Percentiles rank a stretch among this genome's conserved stretches.
Conservation (phyloP, 2,888 invertebrate species). For the Drosophila cracens region DNA sequence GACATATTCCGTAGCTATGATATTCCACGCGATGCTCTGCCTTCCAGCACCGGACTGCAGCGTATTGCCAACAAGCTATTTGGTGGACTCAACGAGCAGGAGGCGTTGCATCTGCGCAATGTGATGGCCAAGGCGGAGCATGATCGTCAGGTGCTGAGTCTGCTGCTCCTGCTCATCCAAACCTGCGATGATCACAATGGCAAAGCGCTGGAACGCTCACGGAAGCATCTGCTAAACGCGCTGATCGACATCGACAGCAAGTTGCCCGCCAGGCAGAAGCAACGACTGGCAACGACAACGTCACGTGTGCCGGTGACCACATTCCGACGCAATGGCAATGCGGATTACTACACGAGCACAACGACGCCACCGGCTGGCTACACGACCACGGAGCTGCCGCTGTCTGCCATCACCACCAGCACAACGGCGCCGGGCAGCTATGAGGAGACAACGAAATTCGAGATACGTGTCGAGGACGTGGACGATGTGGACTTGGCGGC, state of each 20-base stretch:
- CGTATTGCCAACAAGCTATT: conserved; percentile 91
- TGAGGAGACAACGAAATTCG: conserved; percentile 84
- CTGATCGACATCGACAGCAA: conserved; percentile 88
- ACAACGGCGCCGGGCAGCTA: conserved; percentile 62
- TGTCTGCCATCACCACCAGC: conserved; percentile 47
- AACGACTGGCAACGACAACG: conserved; percentile 55
- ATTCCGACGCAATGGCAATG: conserved; percentile 66
- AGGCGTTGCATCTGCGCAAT: conserved; percentile 90
- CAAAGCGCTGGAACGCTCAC: conserved; percentile 89
- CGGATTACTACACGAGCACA: conserved; percentile 78
- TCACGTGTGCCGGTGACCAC: conserved; percentile 74
- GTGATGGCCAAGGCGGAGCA: conserved; percentile 93
- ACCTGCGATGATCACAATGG: conserved; percentile 91
- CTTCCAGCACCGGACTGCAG: conserved; percentile 88
- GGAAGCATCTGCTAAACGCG: conserved; percentile 89
- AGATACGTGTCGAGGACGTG: conserved; percentile 83
- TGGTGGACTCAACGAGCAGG: conserved; percentile 90
- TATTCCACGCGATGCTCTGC: conserved; percentile 85
- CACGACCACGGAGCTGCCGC: conserved; percentile 66
- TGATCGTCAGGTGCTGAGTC: conserved; percentile 90
- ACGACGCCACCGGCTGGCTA: conserved; percentile 69
- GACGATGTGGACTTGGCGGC: conserved; percentile 67
- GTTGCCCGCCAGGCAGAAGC: conserved; percentile 61
- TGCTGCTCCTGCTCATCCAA: conserved; percentile 91
- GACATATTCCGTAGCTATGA: conserved; percentile 86